Percentiles rank a stretch among this genome's conserved stretches.
phyloP scores from a whole-genome alignment of 2,888 invertebrate species.

The Agrotis puta region DNA sequence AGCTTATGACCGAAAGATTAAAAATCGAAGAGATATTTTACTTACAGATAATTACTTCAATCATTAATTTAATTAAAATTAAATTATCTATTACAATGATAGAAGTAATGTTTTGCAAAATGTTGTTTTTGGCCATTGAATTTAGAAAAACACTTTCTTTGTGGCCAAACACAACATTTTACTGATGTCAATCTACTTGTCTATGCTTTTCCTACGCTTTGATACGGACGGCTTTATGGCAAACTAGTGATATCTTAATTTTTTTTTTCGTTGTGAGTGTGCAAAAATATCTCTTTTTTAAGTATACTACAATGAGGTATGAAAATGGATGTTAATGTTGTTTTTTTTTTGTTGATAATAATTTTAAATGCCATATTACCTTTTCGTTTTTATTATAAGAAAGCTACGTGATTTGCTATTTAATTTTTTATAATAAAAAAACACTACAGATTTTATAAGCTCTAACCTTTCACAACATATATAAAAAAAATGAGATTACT shows the following conservation, averaged over 20 bases:
- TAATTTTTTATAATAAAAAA: slow-evolving; percentile 35
- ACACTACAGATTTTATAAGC: slow-evolving; percentile 74
- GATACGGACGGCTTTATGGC: slow-evolving; percentile 72
- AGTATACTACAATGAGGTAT: slow-evolving; percentile 76
- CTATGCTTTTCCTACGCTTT: slow-evolving; percentile 56
- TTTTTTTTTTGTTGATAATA: slow-evolving; percentile 46
- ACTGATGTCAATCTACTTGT: slow-evolving; percentile 46
- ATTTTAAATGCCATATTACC: slow-evolving; percentile 55
- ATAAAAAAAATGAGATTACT: slow-evolving; percentile 83
- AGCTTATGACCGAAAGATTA: slow-evolving; percentile 38
- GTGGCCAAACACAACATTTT: slow-evolving; percentile 35
- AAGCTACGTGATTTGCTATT: slow-evolving; percentile 32
- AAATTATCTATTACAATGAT: slow-evolving; percentile 84
- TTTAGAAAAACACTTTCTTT: not conserved
- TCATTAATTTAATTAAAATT: slow-evolving; percentile 85
- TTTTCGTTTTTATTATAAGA: slow-evolving; percentile 19
- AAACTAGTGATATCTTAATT: slow-evolving; percentile 59
- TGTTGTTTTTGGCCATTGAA: slow-evolving; percentile 31
- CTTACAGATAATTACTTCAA: slow-evolving; percentile 69
- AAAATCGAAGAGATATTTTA: slow-evolving; percentile 46
- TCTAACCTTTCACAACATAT: slow-evolving; percentile 81
- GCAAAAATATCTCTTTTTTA: slow-evolving; percentile 79
- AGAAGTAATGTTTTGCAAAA: slow-evolving; percentile 69
- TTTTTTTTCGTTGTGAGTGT: slow-evolving; percentile 68
- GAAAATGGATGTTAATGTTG: slow-evolving; percentile 72